Evolutionary conservation across 2,888 invertebrate genomes (phyloP).

Genomic region (Mythimna loreyi): DNA sequence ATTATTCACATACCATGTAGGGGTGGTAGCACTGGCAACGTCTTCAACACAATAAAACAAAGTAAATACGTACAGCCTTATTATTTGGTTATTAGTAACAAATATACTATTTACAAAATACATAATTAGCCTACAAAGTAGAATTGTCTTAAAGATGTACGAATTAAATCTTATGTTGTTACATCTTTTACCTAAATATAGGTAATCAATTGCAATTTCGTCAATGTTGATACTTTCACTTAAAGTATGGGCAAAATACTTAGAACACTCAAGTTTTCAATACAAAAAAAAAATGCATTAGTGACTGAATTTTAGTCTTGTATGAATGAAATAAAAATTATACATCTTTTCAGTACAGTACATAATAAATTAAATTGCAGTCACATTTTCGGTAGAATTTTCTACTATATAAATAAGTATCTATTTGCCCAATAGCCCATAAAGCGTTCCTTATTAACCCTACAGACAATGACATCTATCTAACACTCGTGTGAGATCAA

Average conservation of each 20-base stretch:
- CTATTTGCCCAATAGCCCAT: constrained; percentile 59
- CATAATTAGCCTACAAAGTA: constrained; percentile 76
- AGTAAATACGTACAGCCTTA: constrained; percentile 70
- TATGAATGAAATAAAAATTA: constrained; percentile 53
- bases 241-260: constrained; percentile 60
- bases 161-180: constrained; percentile 54
- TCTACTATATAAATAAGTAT: constrained; percentile 60
- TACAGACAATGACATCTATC: constrained; percentile 54
- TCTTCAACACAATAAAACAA: constrained; percentile 62
- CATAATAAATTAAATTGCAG: constrained; percentile 58
- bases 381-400: constrained; percentile 52
- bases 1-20: too few relatives aligned
- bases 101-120: constrained; percentile 87
- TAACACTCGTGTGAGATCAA: constrained; percentile 58
- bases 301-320: constrained; percentile 36
- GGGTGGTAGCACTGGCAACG: neutral
- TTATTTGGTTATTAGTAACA: constrained; percentile 86
- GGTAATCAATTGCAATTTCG: constrained; percentile 55
- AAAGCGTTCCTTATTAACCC: constrained; percentile 45
- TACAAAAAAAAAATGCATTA: constrained; percentile 53
- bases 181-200: constrained; percentile 59
- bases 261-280: constrained; percentile 31
- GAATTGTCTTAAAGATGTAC: constrained; percentile 68
- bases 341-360: constrained; percentile 32
- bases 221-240: constrained; percentile 49